Percentiles rank a stretch among this genome's conserved stretches.
These are phyloP conservation scores for Periplaneta americana DNA, from an alignment of 1,140 invertebrate species.

Conservation along the genomic window DNA sequence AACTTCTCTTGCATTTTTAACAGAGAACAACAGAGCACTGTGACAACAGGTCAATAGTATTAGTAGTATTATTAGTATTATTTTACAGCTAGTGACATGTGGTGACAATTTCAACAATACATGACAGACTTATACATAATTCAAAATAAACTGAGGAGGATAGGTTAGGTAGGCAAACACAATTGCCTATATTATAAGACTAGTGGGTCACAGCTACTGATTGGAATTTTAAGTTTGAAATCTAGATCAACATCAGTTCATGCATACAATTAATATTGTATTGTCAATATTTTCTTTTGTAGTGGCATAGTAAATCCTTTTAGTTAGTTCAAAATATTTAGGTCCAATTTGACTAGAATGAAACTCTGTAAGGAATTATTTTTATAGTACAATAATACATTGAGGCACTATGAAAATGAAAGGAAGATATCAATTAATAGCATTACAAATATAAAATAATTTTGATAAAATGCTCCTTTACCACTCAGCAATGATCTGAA, in stretches of 20 bases:
- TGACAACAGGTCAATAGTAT: constrained; percentile 17
- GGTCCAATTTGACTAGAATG: constrained; percentile 2
- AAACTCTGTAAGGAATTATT: background rate
- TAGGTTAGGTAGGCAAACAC: background rate
- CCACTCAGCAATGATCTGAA: background rate
- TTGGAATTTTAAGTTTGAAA: constrained; percentile 2
- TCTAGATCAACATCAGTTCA: constrained; percentile 7
- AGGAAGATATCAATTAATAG: background rate
- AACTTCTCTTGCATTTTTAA: constrained; percentile 18
- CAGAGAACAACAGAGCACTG: constrained; percentile 18
- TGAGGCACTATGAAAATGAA: background rate
- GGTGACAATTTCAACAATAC: constrained; percentile 14
- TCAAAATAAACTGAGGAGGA: background rate
- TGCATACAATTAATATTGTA: constrained; percentile 19
- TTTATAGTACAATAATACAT: background rate
- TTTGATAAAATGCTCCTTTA: background rate
- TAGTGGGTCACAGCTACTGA: constrained; percentile 9
- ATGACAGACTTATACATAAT: constrained; percentile 13
- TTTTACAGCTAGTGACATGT: constrained; percentile 5
- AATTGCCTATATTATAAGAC: background rate
- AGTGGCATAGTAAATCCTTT: constrained; percentile 1
- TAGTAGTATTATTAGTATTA: constrained; percentile 2
- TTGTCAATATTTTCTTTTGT: constrained; percentile 17
- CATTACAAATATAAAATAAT: background rate
- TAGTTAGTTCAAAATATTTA: background rate